These are phyloP conservation scores for Drosophila biarmipes DNA, from an alignment of 1,140 invertebrate genomes.

Conservation along the genomic window DNA sequence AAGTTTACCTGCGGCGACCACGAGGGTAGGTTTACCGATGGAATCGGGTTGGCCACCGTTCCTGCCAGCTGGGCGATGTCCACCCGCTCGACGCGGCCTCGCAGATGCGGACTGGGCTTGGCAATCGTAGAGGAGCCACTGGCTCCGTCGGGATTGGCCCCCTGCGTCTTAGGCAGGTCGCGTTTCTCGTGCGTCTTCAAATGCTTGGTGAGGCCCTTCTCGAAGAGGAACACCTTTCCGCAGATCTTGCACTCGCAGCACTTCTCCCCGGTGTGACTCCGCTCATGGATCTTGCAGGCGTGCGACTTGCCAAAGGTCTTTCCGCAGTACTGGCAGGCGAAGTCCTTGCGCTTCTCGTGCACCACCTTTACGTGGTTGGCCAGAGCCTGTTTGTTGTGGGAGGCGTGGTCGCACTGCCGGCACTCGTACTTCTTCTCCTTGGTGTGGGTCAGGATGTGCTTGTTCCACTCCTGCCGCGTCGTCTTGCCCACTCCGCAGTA, in stretches of 20 bases:
- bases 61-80: constrained; percentile 76
- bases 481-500: constrained; percentile 81
- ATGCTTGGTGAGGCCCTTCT: constrained; percentile 74
- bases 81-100: constrained; percentile 71
- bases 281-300: constrained; percentile 80
- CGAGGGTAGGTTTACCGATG: constrained; percentile 73
- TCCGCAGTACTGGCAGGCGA: constrained; percentile 78
- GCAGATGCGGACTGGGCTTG: constrained; percentile 39
- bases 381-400: constrained; percentile 75
- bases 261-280: constrained; percentile 85
- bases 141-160: constrained; percentile 37
- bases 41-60: constrained; percentile 79
- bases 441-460: constrained; percentile 79
- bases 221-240: constrained; percentile 74
- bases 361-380: constrained; percentile 78
- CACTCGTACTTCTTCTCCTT: constrained; percentile 80
- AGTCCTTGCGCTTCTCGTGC: constrained; percentile 81
- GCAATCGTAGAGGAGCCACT: constrained; percentile 36
- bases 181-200: constrained; percentile 78
- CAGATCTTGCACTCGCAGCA: constrained; percentile 81
- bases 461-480: constrained; percentile 78
- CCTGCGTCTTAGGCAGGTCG: constrained; percentile 60
- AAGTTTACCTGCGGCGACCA: constrained; percentile 81
- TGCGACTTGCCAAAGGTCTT: constrained; percentile 80
- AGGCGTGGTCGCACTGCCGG: constrained; percentile 74